Evolutionary conservation across 2,888 invertebrate species (phyloP), one percentile per base, ranked within the genome.

Genomic region (Spialia ferax): DNA sequence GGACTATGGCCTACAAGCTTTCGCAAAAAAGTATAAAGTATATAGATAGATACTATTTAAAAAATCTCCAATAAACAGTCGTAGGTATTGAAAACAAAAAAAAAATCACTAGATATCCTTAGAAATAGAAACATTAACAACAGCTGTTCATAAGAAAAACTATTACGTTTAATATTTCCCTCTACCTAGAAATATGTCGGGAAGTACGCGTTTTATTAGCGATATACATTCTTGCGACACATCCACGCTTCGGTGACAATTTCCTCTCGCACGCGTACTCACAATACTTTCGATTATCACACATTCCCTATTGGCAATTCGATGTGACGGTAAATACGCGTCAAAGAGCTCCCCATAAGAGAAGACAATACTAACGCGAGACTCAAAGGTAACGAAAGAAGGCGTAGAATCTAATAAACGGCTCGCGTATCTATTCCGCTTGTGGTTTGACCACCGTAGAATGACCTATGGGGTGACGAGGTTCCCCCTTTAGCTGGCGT

Each of bases 391-490:
- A 89, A 88, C 88, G 87, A 90, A 91, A 87, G 87, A 89, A 91
- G 87, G 84, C 85, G 85, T 84, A 88, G 88, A 91, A 91, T 91
- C 90, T 92, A 92, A 92, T 92, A 92, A 91, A 90, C 86, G 86
- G 78, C 74, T 80, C 81, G 83, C 85, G 86, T 89, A 88, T 90
- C 89, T 83, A 90, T 91, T 90, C 86, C 86, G 88, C 90, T 91
- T 90, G 88, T 86, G 79, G 83, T 82, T 80, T 79, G 84, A 81
- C 92, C 89, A 90, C 74, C 77, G 70, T 78, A 82, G 76, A 72
- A 71, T 78, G 92, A 87, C 73, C 89, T 78, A 75, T 77, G 75
- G 77, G 76, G 74, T 74, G 79, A 77, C 79, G 75, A 70, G 78
- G 73, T 76, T 77, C 74, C 72, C 71, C 75, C 79, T 76, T 75